phyloP scores from a whole-genome alignment of 2,113 vertebrate species.

The Bos javanicus region DNA sequence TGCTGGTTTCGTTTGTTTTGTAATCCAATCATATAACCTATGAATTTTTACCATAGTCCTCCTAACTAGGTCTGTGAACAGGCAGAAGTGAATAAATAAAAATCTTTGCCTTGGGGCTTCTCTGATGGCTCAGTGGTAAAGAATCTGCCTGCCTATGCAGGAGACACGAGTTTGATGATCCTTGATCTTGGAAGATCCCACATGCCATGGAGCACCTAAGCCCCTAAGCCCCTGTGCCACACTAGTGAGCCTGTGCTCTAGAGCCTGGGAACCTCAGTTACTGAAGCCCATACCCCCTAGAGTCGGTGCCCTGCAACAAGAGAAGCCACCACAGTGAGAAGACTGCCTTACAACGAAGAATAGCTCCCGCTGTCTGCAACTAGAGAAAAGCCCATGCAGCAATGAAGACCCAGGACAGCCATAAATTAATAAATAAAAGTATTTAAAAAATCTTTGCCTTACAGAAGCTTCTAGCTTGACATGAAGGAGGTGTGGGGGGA shows the following conservation, averaged over 20 bases:
- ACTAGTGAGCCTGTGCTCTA: neutral
- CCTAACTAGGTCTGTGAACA: neutral
- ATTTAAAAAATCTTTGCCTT: neutral
- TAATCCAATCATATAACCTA: neutral
- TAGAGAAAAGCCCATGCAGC: neutral
- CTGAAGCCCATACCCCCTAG: fast-evolving
- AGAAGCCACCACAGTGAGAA: neutral
- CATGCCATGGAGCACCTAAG: neutral
- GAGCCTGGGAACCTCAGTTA: neutral
- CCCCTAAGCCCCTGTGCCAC: neutral
- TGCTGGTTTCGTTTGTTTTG: neutral
- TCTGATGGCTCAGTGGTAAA: neutral
- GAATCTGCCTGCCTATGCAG: neutral
- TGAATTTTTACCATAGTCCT: neutral
- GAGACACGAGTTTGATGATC: neutral
- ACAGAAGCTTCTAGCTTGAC: neutral
- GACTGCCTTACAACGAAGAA: neutral
- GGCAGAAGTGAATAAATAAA: neutral
- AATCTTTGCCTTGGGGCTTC: neutral
- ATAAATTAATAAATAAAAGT: neutral
- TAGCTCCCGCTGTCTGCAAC: neutral
- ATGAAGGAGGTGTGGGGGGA: neutral
- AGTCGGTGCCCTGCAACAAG: neutral
- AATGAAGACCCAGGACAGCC: neutral
- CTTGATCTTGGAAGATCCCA: neutral